Percentiles rank a stretch among this genome's conserved stretches.
These are phyloP conservation scores for Glaucidium brasilianum DNA, from an alignment of 2,113 vertebrate species.

Conservation along the genomic window DNA sequence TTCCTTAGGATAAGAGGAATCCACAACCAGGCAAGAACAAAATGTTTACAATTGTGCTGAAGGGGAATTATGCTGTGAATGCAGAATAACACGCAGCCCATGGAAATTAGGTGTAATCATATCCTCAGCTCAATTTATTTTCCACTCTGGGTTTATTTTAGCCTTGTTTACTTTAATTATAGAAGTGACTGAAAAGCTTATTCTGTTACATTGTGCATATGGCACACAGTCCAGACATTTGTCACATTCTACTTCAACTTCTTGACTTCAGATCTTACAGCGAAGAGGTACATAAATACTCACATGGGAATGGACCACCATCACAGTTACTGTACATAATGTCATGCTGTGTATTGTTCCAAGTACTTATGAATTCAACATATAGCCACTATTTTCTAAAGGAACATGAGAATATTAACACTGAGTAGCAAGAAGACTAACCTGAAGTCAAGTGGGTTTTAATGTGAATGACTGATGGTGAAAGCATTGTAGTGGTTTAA, in stretches of 20 bases:
- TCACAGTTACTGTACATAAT: too few relatives aligned
- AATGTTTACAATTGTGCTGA: background rate
- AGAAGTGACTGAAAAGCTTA: background rate
- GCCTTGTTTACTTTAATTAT: background rate
- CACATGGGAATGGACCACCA: background rate
- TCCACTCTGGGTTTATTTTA: background rate
- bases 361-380: background rate
- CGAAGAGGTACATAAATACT: background rate
- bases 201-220: background rate
- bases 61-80: background rate
- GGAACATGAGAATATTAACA: background rate
- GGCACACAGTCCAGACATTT: background rate
- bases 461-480: background rate
- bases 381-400: background rate
- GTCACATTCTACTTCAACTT: background rate
- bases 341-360: background rate
- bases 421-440: background rate
- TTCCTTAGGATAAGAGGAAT: background rate
- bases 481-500: background rate
- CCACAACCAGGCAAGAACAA: background rate
- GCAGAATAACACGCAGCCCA: background rate
- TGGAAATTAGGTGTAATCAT: background rate
- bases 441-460: background rate
- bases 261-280: background rate
- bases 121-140: constrained; percentile 5